Conservation (phyloP, 1,140 invertebrate species). For the Monochamus saltuarius region DNA sequence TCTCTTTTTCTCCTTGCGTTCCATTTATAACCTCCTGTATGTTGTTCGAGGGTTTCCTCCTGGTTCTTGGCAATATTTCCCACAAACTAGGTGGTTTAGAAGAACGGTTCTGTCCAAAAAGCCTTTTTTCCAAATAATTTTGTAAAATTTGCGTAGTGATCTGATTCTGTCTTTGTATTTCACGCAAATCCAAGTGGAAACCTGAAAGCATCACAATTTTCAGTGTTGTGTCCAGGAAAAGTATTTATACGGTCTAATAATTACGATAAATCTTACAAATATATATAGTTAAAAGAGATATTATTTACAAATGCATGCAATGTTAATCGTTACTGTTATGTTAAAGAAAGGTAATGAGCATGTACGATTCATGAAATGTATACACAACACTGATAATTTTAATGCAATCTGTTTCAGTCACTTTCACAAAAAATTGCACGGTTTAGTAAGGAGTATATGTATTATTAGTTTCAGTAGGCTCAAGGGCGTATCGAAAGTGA, state of each 20-base stretch:
- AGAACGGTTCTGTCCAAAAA: slow-evolving; percentile 57
- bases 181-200: slow-evolving; percentile 53
- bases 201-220: slow-evolving; percentile 23
- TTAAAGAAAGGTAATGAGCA: too few relatives aligned
- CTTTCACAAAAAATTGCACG: too few relatives aligned
- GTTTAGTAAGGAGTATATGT: too few relatives aligned
- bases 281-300: not conserved
- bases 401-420: slow-evolving; percentile 4
- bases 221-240: slow-evolving; percentile 7
- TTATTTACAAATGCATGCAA: not conserved
- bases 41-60: slow-evolving; percentile 33
- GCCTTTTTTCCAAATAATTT: slow-evolving; percentile 65
- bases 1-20: slow-evolving; percentile 44
- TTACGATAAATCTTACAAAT: not conserved
- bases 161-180: slow-evolving; percentile 67
- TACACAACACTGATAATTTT: slow-evolving; percentile 27
- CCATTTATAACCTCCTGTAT: slow-evolving; percentile 41
- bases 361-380: not conserved
- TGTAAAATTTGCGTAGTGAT: slow-evolving; percentile 71
- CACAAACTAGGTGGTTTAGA: slow-evolving; percentile 59
- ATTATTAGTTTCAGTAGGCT: too few relatives aligned
- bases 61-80: slow-evolving; percentile 57
- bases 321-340: not conserved
- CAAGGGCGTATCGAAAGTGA: too few relatives aligned
- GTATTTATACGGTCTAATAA: not conserved